phyloP scores from a whole-genome alignment of 2,113 vertebrate species.

The Nematolebias whitei region DNA sequence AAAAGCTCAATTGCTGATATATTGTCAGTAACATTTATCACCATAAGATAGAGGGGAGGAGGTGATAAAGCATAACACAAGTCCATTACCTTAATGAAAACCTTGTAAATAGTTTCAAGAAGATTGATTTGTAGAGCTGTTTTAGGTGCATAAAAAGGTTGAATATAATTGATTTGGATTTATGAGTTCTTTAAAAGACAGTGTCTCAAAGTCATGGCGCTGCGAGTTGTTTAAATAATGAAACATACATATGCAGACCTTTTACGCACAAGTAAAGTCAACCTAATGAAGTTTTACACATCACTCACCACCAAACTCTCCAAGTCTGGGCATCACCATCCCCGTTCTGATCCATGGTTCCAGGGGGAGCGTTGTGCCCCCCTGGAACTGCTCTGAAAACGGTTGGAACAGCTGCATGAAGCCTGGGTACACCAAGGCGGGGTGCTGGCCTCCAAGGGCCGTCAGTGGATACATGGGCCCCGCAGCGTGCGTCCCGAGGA shows the following conservation, averaged over 20 bases:
- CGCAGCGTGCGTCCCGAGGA: constrained; percentile 73
- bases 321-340: constrained; percentile 77
- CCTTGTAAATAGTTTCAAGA: constrained; percentile 42
- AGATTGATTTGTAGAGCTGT: neutral
- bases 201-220: neutral
- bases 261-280: no score
- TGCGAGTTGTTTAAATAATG: no score
- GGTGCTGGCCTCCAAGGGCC: constrained; percentile 73
- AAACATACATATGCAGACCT: no score
- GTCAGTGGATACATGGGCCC: constrained; percentile 75
- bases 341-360: constrained; percentile 84
- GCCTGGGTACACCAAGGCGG: constrained; percentile 68
- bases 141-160: neutral
- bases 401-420: constrained; percentile 78
- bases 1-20: neutral
- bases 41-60: constrained; percentile 56
- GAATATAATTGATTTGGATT: neutral
- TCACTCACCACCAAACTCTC: constrained; percentile 68
- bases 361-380: constrained; percentile 69
- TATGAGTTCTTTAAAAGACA: neutral
- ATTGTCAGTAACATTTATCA: constrained; percentile 59
- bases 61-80: constrained; percentile 69
- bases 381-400: constrained; percentile 82
- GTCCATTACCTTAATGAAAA: constrained; percentile 81
- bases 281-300: no score